Conservation (phyloP, 2,113 vertebrate species). For the Tenebrosternarchus preto region DNA sequence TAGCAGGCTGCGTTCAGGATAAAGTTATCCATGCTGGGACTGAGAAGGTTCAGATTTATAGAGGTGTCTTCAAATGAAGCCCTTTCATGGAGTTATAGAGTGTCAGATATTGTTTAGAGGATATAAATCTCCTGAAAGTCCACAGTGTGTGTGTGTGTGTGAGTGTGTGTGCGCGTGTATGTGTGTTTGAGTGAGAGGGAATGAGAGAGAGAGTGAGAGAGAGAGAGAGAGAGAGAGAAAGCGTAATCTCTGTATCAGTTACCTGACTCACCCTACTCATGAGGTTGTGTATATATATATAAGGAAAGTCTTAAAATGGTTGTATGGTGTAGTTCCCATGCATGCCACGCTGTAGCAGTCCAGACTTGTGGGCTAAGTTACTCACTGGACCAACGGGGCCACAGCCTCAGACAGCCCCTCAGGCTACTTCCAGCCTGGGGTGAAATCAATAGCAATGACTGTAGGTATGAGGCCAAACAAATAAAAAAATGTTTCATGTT, state of each 20-base stretch:
- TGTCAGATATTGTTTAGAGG: conserved; percentile 52
- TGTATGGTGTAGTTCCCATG: conserved; percentile 17
- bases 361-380: background rate
- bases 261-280: conserved; percentile 32
- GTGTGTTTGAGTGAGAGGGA: background rate
- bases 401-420: too few species aligned
- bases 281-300: conserved; percentile 28
- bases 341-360: background rate
- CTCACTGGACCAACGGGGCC: background rate
- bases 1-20: conserved; percentile 21
- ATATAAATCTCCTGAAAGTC: conserved; percentile 39
- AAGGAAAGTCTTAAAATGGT: conserved; percentile 18
- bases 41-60: conserved; percentile 28
- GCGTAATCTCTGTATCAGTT: conserved; percentile 15
- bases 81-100: conserved; percentile 38
- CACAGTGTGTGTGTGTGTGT: conserved; percentile 19
- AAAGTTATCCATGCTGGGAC: conserved; percentile 33
- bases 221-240: conserved; percentile 20
- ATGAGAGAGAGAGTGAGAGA: background rate
- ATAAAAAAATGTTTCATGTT: too few species aligned
- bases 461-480: too few species aligned
- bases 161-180: too few species aligned
- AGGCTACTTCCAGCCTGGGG: too few species aligned
- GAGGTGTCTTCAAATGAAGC: conserved; percentile 31
- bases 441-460: too few species aligned